Conservation (phyloP, 2,113 vertebrate species). For the Hydrochoerus hydrochaeris region DNA sequence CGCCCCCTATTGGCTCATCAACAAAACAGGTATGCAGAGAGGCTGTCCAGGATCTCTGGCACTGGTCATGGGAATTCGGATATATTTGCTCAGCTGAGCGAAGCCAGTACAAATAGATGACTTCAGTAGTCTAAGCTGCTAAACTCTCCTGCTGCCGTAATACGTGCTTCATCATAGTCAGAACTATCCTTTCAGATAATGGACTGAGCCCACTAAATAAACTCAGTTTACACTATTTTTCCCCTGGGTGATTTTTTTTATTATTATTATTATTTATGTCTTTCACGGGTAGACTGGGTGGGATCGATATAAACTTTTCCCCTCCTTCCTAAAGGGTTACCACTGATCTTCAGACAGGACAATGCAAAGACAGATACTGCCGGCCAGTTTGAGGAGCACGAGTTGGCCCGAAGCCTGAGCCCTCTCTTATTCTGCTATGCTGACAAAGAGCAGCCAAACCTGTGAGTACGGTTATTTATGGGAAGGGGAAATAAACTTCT, state of each 20-base stretch:
- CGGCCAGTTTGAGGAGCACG: conserved; percentile 98
- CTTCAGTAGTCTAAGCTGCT: conserved; percentile 24
- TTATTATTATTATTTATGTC: not conserved
- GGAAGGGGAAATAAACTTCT: conserved; percentile 49
- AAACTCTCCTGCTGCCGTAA: not conserved
- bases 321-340: conserved; percentile 89
- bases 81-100: conserved; percentile 16
- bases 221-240: not conserved
- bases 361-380: conserved; percentile 95
- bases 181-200: not conserved
- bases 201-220: not conserved
- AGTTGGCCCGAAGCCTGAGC: conserved; percentile 96
- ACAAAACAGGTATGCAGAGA: conserved; percentile 93
- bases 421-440: conserved; percentile 97
- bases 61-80: not conserved
- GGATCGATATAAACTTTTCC: conserved; percentile 20
- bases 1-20: conserved; percentile 96
- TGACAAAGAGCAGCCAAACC: conserved; percentile 97
- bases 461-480: conserved; percentile 88
- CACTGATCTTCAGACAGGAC: conserved; percentile 98
- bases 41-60: not conserved
- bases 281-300: conserved; percentile 17
- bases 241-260: not conserved
- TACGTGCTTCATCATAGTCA: not conserved
- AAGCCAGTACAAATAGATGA: conserved; percentile 58